These are phyloP conservation scores for Zophobas atratus DNA, from an alignment of 1,140 invertebrate genomes.

Conservation along the genomic window DNA sequence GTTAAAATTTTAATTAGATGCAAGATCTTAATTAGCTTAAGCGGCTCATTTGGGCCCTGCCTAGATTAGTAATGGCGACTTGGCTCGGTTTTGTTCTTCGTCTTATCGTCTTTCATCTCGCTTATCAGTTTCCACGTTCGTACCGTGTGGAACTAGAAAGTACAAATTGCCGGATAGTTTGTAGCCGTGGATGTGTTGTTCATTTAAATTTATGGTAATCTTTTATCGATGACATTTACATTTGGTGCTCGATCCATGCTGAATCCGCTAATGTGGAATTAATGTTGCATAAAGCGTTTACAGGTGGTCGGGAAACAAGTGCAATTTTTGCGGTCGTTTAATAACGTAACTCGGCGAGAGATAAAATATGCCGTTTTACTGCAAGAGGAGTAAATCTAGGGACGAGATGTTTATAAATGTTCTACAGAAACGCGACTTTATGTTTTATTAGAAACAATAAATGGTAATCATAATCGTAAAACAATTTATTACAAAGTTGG, in stretches of 20 bases:
- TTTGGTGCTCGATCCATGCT: slow-evolving; percentile 17
- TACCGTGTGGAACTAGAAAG: slow-evolving; percentile 24
- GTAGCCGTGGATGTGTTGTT: slow-evolving; percentile 4
- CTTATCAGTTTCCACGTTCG: neutral
- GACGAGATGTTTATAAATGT: too few relatives aligned
- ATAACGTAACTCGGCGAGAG: too few relatives aligned
- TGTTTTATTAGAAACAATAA: slow-evolving; percentile 12
- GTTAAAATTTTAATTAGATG: slow-evolving; percentile 32
- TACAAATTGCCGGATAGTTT: slow-evolving; percentile 34
- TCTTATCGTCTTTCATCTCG: slow-evolving; percentile 8
- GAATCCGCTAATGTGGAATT: slow-evolving; percentile 20
- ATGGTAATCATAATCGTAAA: slow-evolving; percentile 17
- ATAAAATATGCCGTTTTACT: too few relatives aligned
- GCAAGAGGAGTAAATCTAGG: too few relatives aligned
- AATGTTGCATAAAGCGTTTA: slow-evolving; percentile 29
- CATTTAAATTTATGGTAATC: slow-evolving; percentile 40
- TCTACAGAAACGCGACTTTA: neutral
- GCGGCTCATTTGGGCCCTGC: neutral
- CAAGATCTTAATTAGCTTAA: slow-evolving; percentile 27
- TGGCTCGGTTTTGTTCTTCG: neutral
- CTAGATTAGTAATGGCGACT: neutral
- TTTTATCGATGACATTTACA: slow-evolving; percentile 43
- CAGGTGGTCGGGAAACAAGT: slow-evolving; percentile 12
- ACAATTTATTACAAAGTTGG: slow-evolving; percentile 11
- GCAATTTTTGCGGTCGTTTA: too few relatives aligned